Base-by-base conservation (phyloP, 2,888 invertebrate species). In the Camponotus fellah region DNA sequence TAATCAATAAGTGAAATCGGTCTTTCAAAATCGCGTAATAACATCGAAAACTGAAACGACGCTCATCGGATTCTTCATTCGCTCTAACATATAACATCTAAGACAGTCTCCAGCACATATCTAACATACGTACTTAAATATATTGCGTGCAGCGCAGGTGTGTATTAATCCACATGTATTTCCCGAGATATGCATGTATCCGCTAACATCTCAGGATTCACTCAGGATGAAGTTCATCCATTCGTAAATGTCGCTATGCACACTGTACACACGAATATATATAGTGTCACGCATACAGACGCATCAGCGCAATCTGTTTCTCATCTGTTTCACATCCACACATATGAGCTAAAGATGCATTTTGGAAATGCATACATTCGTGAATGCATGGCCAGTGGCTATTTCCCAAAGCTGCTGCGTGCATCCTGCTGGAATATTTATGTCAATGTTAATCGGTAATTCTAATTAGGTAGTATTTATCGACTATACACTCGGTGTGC, bases 361-460 rank as follows among this genome's bases (percentile, higher is more conserved):
- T 65, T 66, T 9, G 17, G 40, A n/a, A 12, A 53, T 40, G 40
- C 49, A 8, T 8, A 53, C n/a, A n/a, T 53, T 66, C 26, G 26
- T n/a, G 12, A 9, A 77, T 37, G n/a, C 26, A 32, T 56, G n/a
- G 26, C 40, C 53, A 26, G 21, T 10, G 12, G 43, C 53, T 46
- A 26, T 49, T 75, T 53, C 10, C 65, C 26, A n/a, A 26, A 1
- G 26, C 64, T 14, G 4, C 12, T 14, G 5, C 26, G 65, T 37
- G 49, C 65, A n/a, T 66, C 26, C 9, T 3, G 26, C 53, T 53
- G 49, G 53, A 65, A 77, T 66, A 77, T 77, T 77, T 77, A 77
- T 53, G 53, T 8, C 76, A 66, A 77, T 40, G 49, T 76, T 76
- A 77, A 77, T 77, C 40, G 53, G 10, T 37, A 53, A 77, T 77